Conservation (phyloP, 2,888 invertebrate genomes). For the Phengaris arion region DNA sequence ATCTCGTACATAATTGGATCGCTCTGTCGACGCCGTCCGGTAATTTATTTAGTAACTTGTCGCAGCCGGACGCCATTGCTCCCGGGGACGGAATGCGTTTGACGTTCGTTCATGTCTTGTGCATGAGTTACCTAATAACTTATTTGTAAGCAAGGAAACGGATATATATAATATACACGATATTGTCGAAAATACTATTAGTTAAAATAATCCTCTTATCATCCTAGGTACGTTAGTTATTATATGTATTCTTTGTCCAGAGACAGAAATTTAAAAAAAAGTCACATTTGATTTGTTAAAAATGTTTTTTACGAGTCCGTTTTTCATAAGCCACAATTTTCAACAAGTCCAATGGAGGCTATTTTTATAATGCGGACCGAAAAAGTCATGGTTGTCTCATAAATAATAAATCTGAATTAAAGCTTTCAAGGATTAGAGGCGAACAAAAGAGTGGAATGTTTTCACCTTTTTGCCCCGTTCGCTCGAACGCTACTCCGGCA, state of each 20-base stretch:
- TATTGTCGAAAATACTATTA: no score
- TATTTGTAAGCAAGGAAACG: neutral
- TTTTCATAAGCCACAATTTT: neutral
- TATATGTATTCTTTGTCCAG: no score
- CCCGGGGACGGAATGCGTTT: neutral
- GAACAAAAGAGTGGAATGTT: conserved; percentile 29
- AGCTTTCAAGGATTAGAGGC: conserved; percentile 15
- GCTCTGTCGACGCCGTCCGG: conserved; percentile 12
- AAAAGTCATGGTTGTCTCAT: conserved; percentile 6
- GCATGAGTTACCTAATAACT: conserved; percentile 5
- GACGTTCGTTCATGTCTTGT: neutral
- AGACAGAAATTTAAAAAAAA: no score
- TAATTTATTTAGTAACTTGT: conserved; percentile 23
- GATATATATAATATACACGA: neutral
- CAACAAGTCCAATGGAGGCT: neutral
- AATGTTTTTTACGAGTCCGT: no score
- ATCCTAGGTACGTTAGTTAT: no score
- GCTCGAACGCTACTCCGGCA: conserved; percentile 3
- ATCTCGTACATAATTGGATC: conserved; percentile 18
- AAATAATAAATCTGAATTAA: conserved; percentile 19
- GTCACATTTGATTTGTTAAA: no score
- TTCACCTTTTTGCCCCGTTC: conserved; percentile 14
- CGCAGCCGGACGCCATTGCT: conserved; percentile 18
- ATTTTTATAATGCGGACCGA: neutral
- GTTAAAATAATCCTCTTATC: no score